Evolutionary conservation across 2,797 vertebrate species (phyloP).

Genomic region (Crocodylus rhombifer): DNA sequence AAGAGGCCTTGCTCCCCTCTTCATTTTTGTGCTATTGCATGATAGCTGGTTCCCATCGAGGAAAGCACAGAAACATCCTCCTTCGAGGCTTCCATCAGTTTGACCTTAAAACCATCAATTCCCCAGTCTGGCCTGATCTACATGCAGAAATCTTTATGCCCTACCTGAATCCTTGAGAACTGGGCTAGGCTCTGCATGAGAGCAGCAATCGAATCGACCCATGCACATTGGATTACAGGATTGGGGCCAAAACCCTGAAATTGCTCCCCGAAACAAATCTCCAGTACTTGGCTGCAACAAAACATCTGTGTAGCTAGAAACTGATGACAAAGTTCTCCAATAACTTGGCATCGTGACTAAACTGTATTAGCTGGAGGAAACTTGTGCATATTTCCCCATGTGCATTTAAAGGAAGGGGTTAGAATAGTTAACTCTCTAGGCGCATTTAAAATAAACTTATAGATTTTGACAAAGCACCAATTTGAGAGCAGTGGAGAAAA

Average conservation of each 20-base stretch:
- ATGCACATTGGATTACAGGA: not conserved
- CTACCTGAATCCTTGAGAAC: not conserved
- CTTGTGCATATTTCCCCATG: not conserved
- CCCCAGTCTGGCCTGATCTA: not conserved
- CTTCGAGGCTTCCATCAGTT: not conserved
- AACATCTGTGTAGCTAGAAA: not conserved
- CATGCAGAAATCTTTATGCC: too few species aligned
- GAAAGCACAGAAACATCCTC: not conserved
- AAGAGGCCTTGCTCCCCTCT: slow-evolving; percentile 45
- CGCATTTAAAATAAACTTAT: not conserved
- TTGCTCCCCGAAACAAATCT: not conserved
- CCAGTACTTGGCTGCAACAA: not conserved
- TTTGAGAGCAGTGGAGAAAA: not conserved
- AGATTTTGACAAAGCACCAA: not conserved
- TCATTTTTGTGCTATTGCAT: slow-evolving; percentile 8
- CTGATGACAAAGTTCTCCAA: not conserved
- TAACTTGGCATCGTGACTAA: not conserved
- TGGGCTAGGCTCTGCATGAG: not conserved
- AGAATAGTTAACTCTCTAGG: not conserved
- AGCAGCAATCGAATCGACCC: not conserved
- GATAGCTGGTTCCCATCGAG: slow-evolving; percentile 38
- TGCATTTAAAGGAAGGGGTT: not conserved
- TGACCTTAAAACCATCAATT: not conserved
- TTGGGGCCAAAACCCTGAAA: not conserved
- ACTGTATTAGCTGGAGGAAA: not conserved